A percentile compares a stretch with the other conserved stretches of the same genome.
Evolutionary conservation across 1,140 invertebrate genomes (phyloP).

Genomic region (Stegodyphus dumicola): DNA sequence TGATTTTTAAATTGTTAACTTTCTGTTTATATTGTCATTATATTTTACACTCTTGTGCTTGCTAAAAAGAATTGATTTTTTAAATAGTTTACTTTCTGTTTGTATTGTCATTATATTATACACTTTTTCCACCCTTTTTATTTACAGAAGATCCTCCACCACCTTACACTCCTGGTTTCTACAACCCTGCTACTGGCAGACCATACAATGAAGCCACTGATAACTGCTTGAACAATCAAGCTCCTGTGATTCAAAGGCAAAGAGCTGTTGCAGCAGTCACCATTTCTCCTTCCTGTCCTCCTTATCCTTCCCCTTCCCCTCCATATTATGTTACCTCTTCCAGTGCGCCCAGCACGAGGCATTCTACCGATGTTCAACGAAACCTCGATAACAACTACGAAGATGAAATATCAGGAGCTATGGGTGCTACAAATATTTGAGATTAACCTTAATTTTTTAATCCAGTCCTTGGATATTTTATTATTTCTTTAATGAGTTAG

Average conservation of each 20-base stretch:
- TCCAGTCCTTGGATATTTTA: background rate
- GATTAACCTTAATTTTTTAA: slow-evolving; percentile 4
- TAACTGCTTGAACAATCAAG: slow-evolving; percentile 53
- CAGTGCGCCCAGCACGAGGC: slow-evolving; percentile 6
- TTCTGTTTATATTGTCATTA: background rate
- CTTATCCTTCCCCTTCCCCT: slow-evolving; percentile 35
- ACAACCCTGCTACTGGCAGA: slow-evolving; percentile 55
- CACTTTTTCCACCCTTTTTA: background rate
- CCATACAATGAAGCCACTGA: slow-evolving; percentile 60
- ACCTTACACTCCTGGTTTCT: slow-evolving; percentile 63
- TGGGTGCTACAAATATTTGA: slow-evolving; percentile 61
- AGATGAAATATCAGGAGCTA: slow-evolving; percentile 62
- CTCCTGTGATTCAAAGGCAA: slow-evolving; percentile 48
- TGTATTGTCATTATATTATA: background rate
- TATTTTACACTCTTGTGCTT: background rate
- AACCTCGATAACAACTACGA: slow-evolving; percentile 48
- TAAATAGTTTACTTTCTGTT: background rate
- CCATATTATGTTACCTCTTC: slow-evolving; percentile 36
- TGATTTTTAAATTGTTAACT: background rate
- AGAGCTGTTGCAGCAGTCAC: slow-evolving; percentile 22
- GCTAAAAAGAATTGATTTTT: background rate
- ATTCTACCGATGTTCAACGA: background rate
- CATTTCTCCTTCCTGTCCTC: slow-evolving; percentile 42
- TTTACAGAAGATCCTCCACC: slow-evolving; percentile 63
- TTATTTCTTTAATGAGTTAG: slow-evolving; percentile 20